Percentiles rank a stretch among this genome's conserved stretches.
phyloP scores from a whole-genome alignment of 1,140 invertebrate species.

The Drosophila nigromelanica region DNA sequence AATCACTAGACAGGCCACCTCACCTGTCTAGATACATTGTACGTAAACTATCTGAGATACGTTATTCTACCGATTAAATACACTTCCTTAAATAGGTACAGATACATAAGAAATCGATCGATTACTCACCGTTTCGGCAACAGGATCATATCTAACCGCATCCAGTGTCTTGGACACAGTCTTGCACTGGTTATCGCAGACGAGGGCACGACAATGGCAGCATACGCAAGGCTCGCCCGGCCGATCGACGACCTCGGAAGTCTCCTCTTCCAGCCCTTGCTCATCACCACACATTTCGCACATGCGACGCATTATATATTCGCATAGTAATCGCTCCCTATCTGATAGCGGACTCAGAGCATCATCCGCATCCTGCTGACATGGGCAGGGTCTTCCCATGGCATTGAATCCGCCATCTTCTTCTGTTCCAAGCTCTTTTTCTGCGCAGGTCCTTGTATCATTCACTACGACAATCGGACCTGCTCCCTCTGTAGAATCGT shows the following conservation, averaged over 20 bases:
- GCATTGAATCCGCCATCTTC: not conserved
- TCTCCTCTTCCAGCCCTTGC: slow-evolving; percentile 1
- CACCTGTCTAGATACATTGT: too few species aligned
- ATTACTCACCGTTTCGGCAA: slow-evolving; percentile 60
- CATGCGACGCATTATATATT: slow-evolving; percentile 37
- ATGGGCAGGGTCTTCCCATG: not conserved
- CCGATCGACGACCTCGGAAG: not conserved
- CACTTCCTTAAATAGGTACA: not conserved
- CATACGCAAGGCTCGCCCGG: slow-evolving; percentile 38
- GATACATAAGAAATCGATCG: too few species aligned
- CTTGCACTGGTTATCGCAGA: slow-evolving; percentile 59
- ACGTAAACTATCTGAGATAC: too few species aligned
- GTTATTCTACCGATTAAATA: too few species aligned
- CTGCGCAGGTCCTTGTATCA: too few species aligned
- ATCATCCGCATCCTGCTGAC: not conserved
- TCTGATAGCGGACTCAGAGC: slow-evolving; percentile 18
- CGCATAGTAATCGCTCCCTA: slow-evolving; percentile 29
- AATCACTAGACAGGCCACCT: too few species aligned
- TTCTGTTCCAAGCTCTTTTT: too few species aligned
- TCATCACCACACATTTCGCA: slow-evolving; percentile 23
- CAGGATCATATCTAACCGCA: slow-evolving; percentile 46
- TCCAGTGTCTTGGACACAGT: slow-evolving; percentile 59
- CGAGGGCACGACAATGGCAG: slow-evolving; percentile 68
- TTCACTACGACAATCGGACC: too few species aligned
- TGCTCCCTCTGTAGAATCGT: not conserved